Evolutionary conservation across 2,113 vertebrate species (phyloP), one percentile per base, ranked within the genome.

Genomic region (Scatophagus argus): DNA sequence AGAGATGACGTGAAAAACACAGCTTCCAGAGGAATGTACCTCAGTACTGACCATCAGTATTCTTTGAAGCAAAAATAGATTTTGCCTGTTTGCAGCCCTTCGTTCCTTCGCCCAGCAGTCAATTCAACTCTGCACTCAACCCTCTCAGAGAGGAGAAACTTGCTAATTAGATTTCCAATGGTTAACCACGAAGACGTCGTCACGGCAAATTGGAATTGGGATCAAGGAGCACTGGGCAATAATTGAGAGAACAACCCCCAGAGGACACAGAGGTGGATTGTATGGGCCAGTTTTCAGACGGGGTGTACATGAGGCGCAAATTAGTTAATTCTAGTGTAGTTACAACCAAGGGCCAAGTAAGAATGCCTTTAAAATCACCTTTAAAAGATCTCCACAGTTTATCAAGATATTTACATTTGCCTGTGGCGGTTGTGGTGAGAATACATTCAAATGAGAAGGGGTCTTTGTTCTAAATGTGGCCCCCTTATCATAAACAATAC

Each of bases 131-230:
- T 81, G 69, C 71, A 59, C 84, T 74, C 47, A 36, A 68, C 69
- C 74, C 73, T 61, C 67, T 74, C 83, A 74, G 72, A 76, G 61
- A 77, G 86, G 46, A 75, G 65, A 78, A 77, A 68, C 77, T 65
- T 47, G n/a, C 87, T 90, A 93, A 93, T 93, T 91, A 90, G 85
- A 89, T 93, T 93, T 93, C 86, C 87, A 87, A 56, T 85, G 83
- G 82, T 60, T 90, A 85, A 85, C 73, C 73, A 83, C 41, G 58
- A 23, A 79, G 68, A 84, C 31, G 41, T 55, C 39, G 65, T 74
- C 36, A 43, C 38, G 60, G 85, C 85, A 91, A 91, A 92, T 89
- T 88, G 77, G 78, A 92, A 90, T 49, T 78, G 82, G 86, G 89
- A 91, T 93, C 82, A 85, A 89, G 87, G 78, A 85, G 83, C 77